Percentiles rank a stretch among this genome's conserved stretches.
Evolutionary conservation across 2,888 invertebrate genomes (phyloP).

Genomic region (Sphaerophoria taeniata): DNA sequence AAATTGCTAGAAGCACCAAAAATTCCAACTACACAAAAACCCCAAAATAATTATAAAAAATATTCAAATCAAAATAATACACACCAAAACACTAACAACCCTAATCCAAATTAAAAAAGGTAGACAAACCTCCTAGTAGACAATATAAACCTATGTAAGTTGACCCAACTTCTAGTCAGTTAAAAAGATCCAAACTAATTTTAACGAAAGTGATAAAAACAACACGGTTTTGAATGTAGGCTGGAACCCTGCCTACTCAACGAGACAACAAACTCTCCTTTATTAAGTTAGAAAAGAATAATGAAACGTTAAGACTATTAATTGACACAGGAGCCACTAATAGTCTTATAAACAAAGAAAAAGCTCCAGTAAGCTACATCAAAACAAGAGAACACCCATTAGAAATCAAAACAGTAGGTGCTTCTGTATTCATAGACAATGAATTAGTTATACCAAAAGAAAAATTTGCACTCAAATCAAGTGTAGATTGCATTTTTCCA

Average conservation of each 20-base stretch:
- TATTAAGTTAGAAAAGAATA: too few relatives aligned
- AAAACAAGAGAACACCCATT: not conserved
- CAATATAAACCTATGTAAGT: conserved; percentile 17
- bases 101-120: conserved; percentile 4
- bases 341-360: conserved; percentile 28
- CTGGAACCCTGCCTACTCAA: too few relatives aligned
- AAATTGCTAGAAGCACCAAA: not conserved
- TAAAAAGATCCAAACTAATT: not conserved
- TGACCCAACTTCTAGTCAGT: conserved; percentile 1
- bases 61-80: too few relatives aligned
- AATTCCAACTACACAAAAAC: not conserved
- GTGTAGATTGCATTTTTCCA: conserved; percentile 17
- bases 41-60: not conserved
- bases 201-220: too few relatives aligned
- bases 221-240: too few relatives aligned
- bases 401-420: conserved; percentile 25
- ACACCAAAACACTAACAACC: not conserved
- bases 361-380: conserved; percentile 1
- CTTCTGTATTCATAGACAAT: conserved; percentile 6
- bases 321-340: too few relatives aligned
- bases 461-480: conserved; percentile 12
- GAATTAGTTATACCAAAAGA: conserved; percentile 19
- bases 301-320: too few relatives aligned
- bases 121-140: not conserved
- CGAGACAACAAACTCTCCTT: too few relatives aligned